Base-by-base conservation (phyloP, 2,888 invertebrate genomes). In the Willowsia nigromaculata region DNA sequence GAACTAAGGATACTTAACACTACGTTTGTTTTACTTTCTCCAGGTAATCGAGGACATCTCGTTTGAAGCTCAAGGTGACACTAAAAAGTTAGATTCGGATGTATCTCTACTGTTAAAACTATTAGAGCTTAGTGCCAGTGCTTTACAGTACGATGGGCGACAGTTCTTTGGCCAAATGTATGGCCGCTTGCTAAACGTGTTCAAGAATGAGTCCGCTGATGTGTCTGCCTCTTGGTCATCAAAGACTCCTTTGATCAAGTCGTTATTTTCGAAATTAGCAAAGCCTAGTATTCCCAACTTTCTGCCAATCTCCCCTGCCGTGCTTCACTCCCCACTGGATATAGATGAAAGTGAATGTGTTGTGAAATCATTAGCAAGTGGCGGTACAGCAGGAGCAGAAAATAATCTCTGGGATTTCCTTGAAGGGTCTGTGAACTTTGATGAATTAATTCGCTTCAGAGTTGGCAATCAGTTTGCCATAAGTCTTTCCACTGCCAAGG, bases 101-200 rank as follows among this genome's bases (percentile, higher is more conserved):
- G 94, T 96, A 53, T 94, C 94, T 80, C 94, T 96, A 76, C 93
- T 97, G 3, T 95, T 96, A 93, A 95, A 96, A 91, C 95, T 97
- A 90, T 95, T 98, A 89, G 96, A 96, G 94, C 95, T 95, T 0
- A 96, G 96, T 92, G 95, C 96, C 5, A 95, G 95, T 93, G 96
- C 97, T 18, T 94, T 98, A 83, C 96, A 96, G 93, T 96, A 97
- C 92, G 97, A 98, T 93, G 97, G 97, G 43, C 95, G 96, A 93
- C 98, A 98, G 94, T 96, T 98, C 93, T 97, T 96, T 93, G 96
- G 97, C 2, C 95, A 97, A 91, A 94, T 96, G 90, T 95, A 94
- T 65, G 94, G 94, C 6, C 93, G 94, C 59, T 93, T 95, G 18
- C 93, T 93, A 37, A 92, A 93, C 25, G 93, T 94, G 74, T 93